Percentiles rank a stretch among this genome's conserved stretches.
Evolutionary conservation across 2,888 invertebrate species (phyloP).

Genomic region (Anarsia innoxiella): DNA sequence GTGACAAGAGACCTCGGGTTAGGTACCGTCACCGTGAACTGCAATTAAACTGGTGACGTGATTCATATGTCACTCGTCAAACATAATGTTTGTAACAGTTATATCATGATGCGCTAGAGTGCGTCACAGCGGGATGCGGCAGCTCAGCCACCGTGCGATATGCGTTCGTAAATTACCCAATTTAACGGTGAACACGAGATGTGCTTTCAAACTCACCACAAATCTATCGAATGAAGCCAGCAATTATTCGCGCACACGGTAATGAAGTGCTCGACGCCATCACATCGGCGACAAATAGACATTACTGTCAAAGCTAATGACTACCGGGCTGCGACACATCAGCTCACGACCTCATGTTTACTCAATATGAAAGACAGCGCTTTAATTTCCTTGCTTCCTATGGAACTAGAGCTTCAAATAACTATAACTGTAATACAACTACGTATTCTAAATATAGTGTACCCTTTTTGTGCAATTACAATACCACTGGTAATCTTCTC

Average conservation of each 20-base stretch:
- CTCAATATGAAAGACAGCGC: conserved; percentile 1
- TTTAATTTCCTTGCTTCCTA: conserved; percentile 6
- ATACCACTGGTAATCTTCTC: no score
- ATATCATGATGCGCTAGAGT: conserved; percentile 42
- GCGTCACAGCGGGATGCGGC: conserved; percentile 31
- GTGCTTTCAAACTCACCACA: no score
- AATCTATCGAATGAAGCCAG: no score
- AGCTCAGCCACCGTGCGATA: conserved; percentile 50
- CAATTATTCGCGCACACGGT: conserved; percentile 4
- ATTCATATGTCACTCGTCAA: conserved; percentile 47
- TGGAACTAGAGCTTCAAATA: conserved; percentile 9
- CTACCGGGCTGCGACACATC: neutral
- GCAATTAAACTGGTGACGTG: conserved; percentile 47
- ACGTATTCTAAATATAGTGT: no score
- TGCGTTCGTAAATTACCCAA: conserved; percentile 62
- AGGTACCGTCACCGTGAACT: no score
- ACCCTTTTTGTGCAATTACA: no score
- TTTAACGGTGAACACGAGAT: conserved; percentile 67
- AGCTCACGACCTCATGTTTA: neutral
- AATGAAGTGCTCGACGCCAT: conserved; percentile 1
- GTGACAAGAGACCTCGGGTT: conserved; percentile 18
- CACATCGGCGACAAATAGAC: neutral
- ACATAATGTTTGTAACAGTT: conserved; percentile 57
- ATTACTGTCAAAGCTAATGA: conserved; percentile 1
- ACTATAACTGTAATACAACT: conserved; percentile 7